These are phyloP conservation scores for Creontiades dilutus DNA, from an alignment of 2,888 invertebrate species.

Conservation along the genomic window DNA sequence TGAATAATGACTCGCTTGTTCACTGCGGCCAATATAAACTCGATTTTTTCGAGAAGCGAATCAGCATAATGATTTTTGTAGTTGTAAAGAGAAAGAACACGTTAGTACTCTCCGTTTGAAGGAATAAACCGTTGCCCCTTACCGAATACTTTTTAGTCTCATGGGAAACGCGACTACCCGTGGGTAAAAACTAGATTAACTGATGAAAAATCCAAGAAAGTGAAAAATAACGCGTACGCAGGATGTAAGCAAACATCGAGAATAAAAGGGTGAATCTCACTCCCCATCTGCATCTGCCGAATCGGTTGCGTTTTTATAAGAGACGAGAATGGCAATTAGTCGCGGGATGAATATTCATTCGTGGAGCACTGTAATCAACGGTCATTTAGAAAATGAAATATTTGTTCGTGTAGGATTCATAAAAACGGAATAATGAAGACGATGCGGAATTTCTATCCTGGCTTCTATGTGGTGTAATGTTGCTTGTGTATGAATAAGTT, in stretches of 20 bases:
- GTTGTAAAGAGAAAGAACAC: too few relatives aligned
- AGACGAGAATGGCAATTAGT: slow-evolving; percentile 29
- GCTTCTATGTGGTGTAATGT: neutral
- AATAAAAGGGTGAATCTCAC: slow-evolving; percentile 42
- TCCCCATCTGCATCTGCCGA: slow-evolving; percentile 37
- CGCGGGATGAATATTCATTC: slow-evolving; percentile 47
- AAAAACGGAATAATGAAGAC: neutral
- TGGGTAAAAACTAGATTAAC: too few relatives aligned
- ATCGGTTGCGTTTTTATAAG: neutral
- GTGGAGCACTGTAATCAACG: slow-evolving; percentile 40
- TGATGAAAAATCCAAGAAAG: neutral
- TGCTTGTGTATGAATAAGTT: neutral
- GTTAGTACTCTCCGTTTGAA: too few relatives aligned
- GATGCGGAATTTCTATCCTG: neutral
- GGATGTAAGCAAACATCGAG: slow-evolving; percentile 6
- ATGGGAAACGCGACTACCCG: too few relatives aligned
- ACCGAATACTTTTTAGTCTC: too few relatives aligned
- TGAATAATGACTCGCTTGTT: too few relatives aligned
- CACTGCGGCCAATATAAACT: too few relatives aligned
- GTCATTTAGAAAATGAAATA: slow-evolving; percentile 51
- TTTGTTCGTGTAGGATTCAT: slow-evolving; percentile 5
- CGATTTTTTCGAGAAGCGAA: too few relatives aligned
- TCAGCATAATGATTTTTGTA: too few relatives aligned
- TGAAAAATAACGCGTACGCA: neutral
- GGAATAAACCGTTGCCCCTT: too few relatives aligned